Percentiles rank a stretch among this genome's conserved stretches.
phyloP scores from a whole-genome alignment of 2,113 vertebrate genomes.

The Sitta europaea region DNA sequence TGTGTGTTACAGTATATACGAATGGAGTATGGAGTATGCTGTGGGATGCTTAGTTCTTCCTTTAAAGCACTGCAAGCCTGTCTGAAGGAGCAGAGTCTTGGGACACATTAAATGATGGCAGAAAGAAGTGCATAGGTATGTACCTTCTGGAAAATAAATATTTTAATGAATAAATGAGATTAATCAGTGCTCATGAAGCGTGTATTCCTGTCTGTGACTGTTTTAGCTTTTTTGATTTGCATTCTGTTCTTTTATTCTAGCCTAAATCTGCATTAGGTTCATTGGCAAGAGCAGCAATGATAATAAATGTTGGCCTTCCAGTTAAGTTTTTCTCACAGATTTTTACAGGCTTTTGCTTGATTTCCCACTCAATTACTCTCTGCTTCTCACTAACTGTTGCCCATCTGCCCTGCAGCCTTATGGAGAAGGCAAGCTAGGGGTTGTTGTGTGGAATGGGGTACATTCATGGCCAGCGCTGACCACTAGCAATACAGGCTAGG shows the following conservation, averaged over 20 bases:
- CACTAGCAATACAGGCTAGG: not conserved
- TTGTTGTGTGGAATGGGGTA: not conserved
- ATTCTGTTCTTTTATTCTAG: not conserved
- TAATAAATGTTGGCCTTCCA: not conserved
- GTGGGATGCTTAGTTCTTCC: not conserved
- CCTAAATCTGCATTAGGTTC: not conserved
- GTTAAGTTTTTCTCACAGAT: not conserved
- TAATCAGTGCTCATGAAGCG: not conserved
- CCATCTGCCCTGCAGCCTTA: not conserved
- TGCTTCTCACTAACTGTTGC: not conserved
- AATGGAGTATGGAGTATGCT: not conserved
- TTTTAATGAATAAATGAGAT: not conserved
- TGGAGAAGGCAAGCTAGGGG: not conserved
- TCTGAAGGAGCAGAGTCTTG: not conserved
- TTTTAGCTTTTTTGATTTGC: not conserved
- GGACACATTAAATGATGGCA: not conserved
- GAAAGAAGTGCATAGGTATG: not conserved
- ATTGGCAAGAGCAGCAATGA: not conserved
- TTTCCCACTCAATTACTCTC: not conserved
- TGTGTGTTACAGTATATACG: accelerated
- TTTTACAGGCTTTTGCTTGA: not conserved
- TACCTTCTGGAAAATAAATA: not conserved
- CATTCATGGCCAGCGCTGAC: accelerated
- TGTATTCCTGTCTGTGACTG: not conserved
- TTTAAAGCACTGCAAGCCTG: not conserved